A percentile compares a stretch with the other conserved stretches of the same genome.
These are phyloP conservation scores for Loriculus beryllinus DNA, from an alignment of 2,797 vertebrate species.

Conservation along the genomic window DNA sequence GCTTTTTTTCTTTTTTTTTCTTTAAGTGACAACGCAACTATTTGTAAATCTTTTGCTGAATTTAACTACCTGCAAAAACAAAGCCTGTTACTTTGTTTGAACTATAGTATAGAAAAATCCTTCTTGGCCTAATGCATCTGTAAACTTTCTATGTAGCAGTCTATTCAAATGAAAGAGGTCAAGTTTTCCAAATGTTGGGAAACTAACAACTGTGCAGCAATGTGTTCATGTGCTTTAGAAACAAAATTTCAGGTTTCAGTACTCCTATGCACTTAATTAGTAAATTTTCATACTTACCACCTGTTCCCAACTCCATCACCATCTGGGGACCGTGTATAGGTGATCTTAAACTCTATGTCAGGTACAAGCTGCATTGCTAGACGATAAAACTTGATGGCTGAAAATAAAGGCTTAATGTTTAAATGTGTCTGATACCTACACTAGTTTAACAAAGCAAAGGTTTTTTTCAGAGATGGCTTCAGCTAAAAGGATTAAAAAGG, in stretches of 20 bases:
- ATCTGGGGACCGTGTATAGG: constrained; percentile 89
- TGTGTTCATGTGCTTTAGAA: not conserved
- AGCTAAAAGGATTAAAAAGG: not conserved
- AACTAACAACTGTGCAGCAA: not conserved
- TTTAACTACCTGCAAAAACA: not conserved
- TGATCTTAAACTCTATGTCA: constrained; percentile 97
- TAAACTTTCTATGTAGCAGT: not conserved
- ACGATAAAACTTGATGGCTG: constrained; percentile 99
- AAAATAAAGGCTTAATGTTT: constrained; percentile 62
- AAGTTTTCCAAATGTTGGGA: not conserved
- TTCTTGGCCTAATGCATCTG: not conserved
- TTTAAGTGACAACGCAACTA: not conserved
- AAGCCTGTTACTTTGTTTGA: not conserved
- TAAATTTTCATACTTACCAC: constrained; percentile 81
- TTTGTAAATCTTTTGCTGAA: not conserved
- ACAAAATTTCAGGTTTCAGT: not conserved
- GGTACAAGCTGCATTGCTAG: constrained; percentile 97
- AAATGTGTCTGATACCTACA: not conserved
- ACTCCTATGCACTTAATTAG: not conserved
- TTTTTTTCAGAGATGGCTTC: not conserved
- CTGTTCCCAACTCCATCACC: constrained; percentile 83
- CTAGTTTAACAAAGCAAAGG: not conserved
- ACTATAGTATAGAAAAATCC: not conserved
- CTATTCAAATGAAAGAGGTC: not conserved
- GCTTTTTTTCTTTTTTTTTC: not conserved